phyloP scores from a whole-genome alignment of 2,797 vertebrate genomes.

The Malurus splendens region DNA sequence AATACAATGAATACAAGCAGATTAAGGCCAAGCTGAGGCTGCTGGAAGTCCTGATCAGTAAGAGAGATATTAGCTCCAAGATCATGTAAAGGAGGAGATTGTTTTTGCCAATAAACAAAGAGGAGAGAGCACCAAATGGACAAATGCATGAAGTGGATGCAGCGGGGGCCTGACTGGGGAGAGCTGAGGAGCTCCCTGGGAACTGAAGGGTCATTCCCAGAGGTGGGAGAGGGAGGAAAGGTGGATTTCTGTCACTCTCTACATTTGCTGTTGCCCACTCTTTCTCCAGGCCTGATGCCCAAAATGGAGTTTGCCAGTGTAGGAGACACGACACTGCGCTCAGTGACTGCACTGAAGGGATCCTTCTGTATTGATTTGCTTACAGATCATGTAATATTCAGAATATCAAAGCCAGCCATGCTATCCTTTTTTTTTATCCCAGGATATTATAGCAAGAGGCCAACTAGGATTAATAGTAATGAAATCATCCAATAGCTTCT shows the following conservation, averaged over 20 bases:
- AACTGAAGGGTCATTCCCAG: constrained; percentile 7
- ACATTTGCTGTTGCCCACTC: background rate
- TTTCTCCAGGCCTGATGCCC: constrained; percentile 6
- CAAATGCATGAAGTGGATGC: background rate
- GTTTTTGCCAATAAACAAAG: background rate
- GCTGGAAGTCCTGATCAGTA: constrained; percentile 96
- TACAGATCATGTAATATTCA: constrained; percentile 20
- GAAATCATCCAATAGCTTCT: constrained; percentile 6
- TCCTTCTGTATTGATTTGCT: constrained; percentile 37
- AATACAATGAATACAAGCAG: constrained; percentile 96
- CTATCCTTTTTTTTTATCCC: background rate
- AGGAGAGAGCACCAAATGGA: background rate
- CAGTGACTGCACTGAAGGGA: constrained; percentile 5
- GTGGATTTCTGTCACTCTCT: background rate
- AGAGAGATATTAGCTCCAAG: constrained; percentile 82
- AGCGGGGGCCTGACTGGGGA: background rate
- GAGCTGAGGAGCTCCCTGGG: constrained; percentile 14
- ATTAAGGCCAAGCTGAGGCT: constrained; percentile 93
- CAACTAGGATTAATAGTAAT: constrained; percentile 16
- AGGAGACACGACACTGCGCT: background rate
- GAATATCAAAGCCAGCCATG: background rate
- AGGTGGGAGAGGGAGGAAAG: background rate
- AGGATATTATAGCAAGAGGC: background rate
- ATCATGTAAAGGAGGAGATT: constrained; percentile 57
- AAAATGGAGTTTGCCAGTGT: constrained; percentile 7